Evolutionary conservation across 2,888 invertebrate genomes (phyloP), one percentile per base, ranked within the genome.

Genomic region (Pammene fasciana): DNA sequence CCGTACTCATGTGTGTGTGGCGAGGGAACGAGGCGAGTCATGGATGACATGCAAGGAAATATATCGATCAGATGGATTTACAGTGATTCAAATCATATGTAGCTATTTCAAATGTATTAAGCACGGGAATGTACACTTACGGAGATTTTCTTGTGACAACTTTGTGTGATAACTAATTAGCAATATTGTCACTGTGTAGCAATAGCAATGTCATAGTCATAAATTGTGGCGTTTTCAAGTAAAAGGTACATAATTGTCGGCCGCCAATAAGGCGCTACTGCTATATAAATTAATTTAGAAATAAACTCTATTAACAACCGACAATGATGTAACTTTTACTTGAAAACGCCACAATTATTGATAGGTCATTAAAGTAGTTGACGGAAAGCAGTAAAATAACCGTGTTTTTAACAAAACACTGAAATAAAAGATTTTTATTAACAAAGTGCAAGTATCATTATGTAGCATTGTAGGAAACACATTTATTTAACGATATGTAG

Each of bases 31-130:
- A 7, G 13, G 46, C 52, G n/a, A 54, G 60, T 18, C 46, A 14
- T 67, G 67, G 52, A 67, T 34, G 13, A 6, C 54, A 34, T 46
- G 46, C n/a, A 46, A 46, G 8, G 46, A 46, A 46, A 46, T 46
- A 14, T 14, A 46, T 14, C 45, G 45, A 26, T 26, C 26, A 26
- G 26, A 26, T 26, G 26, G 26, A 26, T 26, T 45, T 11, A 45
- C 13, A 26, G 2, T 1, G 13, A 13, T 10, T 45, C 10, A 45
- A 45, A 45, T 45, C 5, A 13, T 13, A 45, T 45, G 7, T 45
- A 5, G 13, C 11, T 11, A 45, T 13, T 26, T 26, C 26, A 4
- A 26, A 26, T 26, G 26, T 3, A 26, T 26, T 3, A 26, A 4
- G 26, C 38, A n/a, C n/a, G n/a, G n/a, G n/a, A n/a, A n/a, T n/a